Percentiles rank a stretch among this genome's conserved stretches.
phyloP scores from a whole-genome alignment of 2,113 vertebrate species.

The Tursiops truncatus region DNA sequence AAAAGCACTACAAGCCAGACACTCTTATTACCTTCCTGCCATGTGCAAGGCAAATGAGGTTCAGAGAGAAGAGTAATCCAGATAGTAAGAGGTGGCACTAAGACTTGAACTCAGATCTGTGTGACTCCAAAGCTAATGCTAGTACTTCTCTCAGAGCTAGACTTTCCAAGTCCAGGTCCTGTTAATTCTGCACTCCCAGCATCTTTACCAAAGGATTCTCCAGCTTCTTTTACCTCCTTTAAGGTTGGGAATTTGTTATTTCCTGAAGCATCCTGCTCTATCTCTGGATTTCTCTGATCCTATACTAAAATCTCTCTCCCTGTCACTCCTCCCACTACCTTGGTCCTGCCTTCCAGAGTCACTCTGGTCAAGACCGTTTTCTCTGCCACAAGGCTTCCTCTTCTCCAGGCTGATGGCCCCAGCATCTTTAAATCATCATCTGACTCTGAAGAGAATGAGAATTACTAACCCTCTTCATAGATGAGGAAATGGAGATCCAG shows the following conservation, averaged over 20 bases:
- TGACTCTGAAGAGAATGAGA: not conserved
- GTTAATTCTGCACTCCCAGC: not conserved
- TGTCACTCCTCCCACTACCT: not conserved
- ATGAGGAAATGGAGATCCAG: not conserved
- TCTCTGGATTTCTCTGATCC: not conserved
- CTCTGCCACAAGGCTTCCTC: not conserved
- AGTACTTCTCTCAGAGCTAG: not conserved
- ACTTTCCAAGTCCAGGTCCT: not conserved
- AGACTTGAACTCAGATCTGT: not conserved
- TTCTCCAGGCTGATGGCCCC: not conserved
- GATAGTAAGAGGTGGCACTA: not conserved
- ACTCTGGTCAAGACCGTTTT: not conserved
- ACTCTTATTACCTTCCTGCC: not conserved
- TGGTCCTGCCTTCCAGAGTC: not conserved
- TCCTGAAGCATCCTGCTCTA: not conserved
- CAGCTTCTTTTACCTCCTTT: not conserved
- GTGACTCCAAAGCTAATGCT: not conserved
- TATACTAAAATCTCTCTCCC: not conserved
- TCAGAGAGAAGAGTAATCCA: not conserved
- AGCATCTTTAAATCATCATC: not conserved
- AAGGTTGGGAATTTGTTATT: not conserved
- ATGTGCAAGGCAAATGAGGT: not conserved
- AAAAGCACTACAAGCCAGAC: not conserved
- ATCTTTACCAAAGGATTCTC: not conserved
- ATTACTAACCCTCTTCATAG: not conserved